Conservation (phyloP, 2,113 vertebrate species). For the Zonotrichia leucophrys region DNA sequence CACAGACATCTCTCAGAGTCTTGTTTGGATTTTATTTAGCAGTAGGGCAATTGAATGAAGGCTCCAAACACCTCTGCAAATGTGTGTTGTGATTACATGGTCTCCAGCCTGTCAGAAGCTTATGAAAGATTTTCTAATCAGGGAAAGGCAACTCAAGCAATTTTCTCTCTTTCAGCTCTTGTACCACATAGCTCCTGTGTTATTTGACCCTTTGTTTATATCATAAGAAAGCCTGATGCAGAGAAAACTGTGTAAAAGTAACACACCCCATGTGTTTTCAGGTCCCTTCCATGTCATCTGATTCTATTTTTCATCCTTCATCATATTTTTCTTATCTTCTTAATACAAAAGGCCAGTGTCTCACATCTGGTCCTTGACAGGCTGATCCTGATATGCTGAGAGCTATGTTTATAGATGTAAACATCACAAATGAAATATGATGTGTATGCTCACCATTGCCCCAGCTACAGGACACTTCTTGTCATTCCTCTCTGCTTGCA, state of each 20-base stretch:
- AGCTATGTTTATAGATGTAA: neutral
- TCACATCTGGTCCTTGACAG: neutral
- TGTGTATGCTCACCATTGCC: neutral
- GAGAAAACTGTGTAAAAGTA: neutral
- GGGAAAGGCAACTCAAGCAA: neutral
- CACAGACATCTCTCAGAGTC: neutral
- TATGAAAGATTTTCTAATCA: neutral
- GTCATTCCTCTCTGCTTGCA: neutral
- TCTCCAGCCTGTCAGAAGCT: conserved; percentile 2
- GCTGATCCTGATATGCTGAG: neutral
- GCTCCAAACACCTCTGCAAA: conserved; percentile 9
- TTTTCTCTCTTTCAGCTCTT: neutral
- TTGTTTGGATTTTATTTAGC: conserved; percentile 8
- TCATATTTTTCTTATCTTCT: neutral
- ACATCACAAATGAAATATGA: neutral
- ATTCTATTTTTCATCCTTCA: neutral
- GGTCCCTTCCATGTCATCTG: neutral
- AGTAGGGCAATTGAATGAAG: neutral
- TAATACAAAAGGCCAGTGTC: neutral
- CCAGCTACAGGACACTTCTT: neutral
- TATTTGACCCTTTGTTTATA: neutral
- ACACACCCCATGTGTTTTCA: neutral
- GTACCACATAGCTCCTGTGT: neutral
- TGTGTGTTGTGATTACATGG: neutral
- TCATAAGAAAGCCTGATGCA: neutral